These are phyloP conservation scores for Drosophila nebulosa DNA, from an alignment of 1,140 invertebrate genomes.

Conservation along the genomic window DNA sequence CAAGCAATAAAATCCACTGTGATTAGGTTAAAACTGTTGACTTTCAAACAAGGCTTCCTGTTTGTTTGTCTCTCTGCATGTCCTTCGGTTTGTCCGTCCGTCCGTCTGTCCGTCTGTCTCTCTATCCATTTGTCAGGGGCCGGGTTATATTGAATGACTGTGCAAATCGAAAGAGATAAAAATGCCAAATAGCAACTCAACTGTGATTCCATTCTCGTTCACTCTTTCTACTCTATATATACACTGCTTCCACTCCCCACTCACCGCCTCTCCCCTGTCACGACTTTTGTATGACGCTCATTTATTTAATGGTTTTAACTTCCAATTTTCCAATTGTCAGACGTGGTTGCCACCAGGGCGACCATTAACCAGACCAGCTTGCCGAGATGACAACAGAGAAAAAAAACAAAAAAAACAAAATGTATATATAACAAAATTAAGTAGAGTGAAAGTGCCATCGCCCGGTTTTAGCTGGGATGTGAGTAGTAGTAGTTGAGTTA, in stretches of 20 bases:
- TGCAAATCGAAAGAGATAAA: constrained; percentile 75
- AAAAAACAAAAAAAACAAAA: constrained; percentile 17
- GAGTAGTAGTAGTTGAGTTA: not conserved
- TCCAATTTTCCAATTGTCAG: constrained; percentile 78
- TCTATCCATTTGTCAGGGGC: constrained; percentile 9
- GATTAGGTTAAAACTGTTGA: constrained; percentile 78
- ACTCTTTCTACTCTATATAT: not conserved
- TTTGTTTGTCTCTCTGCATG: constrained; percentile 16
- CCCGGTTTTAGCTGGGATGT: not conserved
- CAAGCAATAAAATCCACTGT: constrained; percentile 76
- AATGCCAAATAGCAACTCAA: constrained; percentile 58
- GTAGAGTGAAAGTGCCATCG: not conserved
- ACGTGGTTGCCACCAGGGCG: constrained; percentile 48
- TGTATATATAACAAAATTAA: constrained; percentile 19
- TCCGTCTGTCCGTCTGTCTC: not conserved
- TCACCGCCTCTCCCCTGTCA: not conserved
- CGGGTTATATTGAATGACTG: constrained; percentile 63
- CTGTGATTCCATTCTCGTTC: constrained; percentile 35
- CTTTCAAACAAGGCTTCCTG: constrained; percentile 66
- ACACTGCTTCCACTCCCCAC: not conserved
- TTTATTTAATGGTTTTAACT: constrained; percentile 79
- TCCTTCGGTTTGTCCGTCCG: constrained; percentile 7
- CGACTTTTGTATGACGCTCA: constrained; percentile 65
- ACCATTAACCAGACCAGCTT: constrained; percentile 61
- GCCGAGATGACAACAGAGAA: constrained; percentile 7